phyloP scores from a whole-genome alignment of 2,797 vertebrate genomes.

The Semotilus atromaculatus region DNA sequence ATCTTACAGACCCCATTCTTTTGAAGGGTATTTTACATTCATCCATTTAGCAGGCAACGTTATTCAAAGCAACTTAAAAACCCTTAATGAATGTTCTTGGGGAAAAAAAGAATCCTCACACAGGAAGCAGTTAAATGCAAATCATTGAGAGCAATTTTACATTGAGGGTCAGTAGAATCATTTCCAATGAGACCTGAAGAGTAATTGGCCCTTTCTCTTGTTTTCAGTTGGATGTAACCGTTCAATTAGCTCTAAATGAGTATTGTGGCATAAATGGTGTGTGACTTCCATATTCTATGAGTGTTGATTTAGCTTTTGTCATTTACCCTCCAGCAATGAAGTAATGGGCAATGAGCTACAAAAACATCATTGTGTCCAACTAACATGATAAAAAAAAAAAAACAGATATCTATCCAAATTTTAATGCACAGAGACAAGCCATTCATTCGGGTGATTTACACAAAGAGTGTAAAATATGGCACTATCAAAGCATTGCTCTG shows the following conservation, averaged over 20 bases:
- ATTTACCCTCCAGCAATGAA: constrained; percentile 12
- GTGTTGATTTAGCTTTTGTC: constrained; percentile 25
- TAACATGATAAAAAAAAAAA: constrained; percentile 7
- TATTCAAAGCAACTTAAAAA: neutral
- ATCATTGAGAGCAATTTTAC: constrained; percentile 51
- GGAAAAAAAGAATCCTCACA: constrained; percentile 15
- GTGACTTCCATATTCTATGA: constrained; percentile 22
- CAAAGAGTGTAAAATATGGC: neutral
- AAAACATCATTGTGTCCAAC: constrained; percentile 9
- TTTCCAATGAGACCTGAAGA: constrained; percentile 34
- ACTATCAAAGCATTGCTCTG: neutral
- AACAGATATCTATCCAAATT: neutral
- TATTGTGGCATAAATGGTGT: constrained; percentile 18
- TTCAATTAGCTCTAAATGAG: constrained; percentile 32
- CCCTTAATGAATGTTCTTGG: constrained; percentile 25
- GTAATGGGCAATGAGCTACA: neutral
- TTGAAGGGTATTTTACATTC: neutral
- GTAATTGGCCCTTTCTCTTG: constrained; percentile 42
- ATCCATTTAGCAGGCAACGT: neutral
- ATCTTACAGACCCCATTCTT: neutral
- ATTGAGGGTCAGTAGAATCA: constrained; percentile 30
- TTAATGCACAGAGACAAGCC: neutral
- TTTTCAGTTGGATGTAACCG: constrained; percentile 24
- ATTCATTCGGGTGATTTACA: constrained; percentile 6
- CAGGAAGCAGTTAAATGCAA: constrained; percentile 60